Evolutionary conservation across 2,797 vertebrate genomes (phyloP).

Genomic region (Myotis vivesi): DNA sequence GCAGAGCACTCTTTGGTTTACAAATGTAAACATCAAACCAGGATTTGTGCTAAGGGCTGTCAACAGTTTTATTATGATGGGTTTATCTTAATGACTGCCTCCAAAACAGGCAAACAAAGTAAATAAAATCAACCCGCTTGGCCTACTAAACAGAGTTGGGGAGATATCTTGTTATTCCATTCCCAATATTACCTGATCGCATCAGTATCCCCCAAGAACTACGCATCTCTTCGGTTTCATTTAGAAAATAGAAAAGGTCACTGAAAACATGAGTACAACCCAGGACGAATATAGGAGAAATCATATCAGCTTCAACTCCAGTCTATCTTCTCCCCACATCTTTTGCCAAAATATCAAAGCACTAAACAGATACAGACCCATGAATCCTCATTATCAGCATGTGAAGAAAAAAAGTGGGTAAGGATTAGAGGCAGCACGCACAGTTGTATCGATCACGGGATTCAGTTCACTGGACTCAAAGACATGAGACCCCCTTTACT

Average conservation of each 20-base stretch:
- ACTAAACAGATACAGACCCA: constrained; percentile 77
- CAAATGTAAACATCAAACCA: constrained; percentile 16
- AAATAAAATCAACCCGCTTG: constrained; percentile 32
- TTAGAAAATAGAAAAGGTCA: constrained; percentile 7
- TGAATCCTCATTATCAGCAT: constrained; percentile 75
- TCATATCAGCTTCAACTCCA: background rate
- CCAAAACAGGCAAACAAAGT: constrained; percentile 31
- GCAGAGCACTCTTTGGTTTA: constrained; percentile 32
- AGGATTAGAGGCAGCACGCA: constrained; percentile 63
- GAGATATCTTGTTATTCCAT: background rate
- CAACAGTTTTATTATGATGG: background rate
- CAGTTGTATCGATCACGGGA: constrained; percentile 20
- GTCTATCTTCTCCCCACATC: constrained; percentile 53
- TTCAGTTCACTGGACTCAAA: constrained; percentile 15
- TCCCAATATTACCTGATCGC: background rate
- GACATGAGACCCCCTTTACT: background rate
- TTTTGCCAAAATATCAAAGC: constrained; percentile 73
- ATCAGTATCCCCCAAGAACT: background rate
- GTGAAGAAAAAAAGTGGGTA: constrained; percentile 73
- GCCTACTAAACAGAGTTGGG: background rate
- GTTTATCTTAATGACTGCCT: background rate
- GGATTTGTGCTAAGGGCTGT: constrained; percentile 40
- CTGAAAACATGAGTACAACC: constrained; percentile 7
- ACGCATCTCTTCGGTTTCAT: background rate
- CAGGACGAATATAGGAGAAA: background rate